Percentiles rank a stretch among this genome's conserved stretches.
Conservation (phyloP, 1,140 invertebrate species). For the Lycorma delicatula region DNA sequence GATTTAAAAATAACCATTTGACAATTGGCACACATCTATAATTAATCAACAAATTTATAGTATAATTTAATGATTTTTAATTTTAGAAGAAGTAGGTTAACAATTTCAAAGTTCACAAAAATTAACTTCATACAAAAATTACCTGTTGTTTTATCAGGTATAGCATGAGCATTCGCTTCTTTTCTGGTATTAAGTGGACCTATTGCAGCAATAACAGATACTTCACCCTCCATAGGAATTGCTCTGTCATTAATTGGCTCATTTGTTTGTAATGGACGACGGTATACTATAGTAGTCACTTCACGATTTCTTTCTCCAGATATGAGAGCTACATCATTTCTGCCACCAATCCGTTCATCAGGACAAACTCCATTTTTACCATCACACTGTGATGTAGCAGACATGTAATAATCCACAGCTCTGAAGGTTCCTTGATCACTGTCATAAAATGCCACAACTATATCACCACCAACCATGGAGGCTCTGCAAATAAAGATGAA, state of each 20-base stretch:
- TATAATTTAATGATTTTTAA: no score
- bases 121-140: no score
- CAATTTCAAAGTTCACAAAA: no score
- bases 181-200: constrained; percentile 67
- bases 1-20: no score
- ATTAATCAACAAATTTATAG: no score
- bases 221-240: constrained; percentile 54
- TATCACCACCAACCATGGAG: constrained; percentile 64
- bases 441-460: constrained; percentile 75
- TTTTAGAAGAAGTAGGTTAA: no score
- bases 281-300: constrained; percentile 71
- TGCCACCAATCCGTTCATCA: constrained; percentile 68
- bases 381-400: constrained; percentile 71
- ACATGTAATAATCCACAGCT: constrained; percentile 78
- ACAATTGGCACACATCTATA: no score
- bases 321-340: constrained; percentile 66
- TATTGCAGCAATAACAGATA: constrained; percentile 79
- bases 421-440: constrained; percentile 55
- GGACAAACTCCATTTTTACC: constrained; percentile 77
- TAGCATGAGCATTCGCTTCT: constrained; percentile 73
- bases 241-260: constrained; percentile 60
- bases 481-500: constrained; percentile 32
- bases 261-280: constrained; percentile 62
- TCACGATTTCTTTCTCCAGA: constrained; percentile 67
- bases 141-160: constrained; percentile 55